Conservation (phyloP, 2,113 vertebrate genomes). For the Oplegnathus fasciatus region DNA sequence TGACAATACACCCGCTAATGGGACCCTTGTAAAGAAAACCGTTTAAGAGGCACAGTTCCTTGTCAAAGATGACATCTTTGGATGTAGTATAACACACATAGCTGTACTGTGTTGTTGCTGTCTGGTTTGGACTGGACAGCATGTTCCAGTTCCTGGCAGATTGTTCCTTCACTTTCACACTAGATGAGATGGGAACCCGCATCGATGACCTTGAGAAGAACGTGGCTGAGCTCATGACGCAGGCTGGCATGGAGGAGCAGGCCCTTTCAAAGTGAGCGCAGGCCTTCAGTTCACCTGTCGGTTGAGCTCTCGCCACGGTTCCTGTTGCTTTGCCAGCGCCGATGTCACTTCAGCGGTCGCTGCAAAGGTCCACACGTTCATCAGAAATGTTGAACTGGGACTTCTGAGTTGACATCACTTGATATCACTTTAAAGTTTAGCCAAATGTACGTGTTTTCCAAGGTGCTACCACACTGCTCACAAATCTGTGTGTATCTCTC, state of each 20-base stretch:
- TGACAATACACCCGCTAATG: too few relatives aligned
- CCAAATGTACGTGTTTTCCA: not conserved
- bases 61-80: not conserved
- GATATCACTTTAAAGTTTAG: not conserved
- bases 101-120: not conserved
- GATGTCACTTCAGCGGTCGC: not conserved
- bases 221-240: conserved; percentile 87
- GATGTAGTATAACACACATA: not conserved
- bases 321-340: not conserved
- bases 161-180: conserved; percentile 80
- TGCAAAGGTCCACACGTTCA: not conserved
- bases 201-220: conserved; percentile 88
- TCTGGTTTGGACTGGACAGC: not conserved
- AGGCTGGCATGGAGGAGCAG: conserved; percentile 87
- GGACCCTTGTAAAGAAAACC: too few relatives aligned
- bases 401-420: not conserved
- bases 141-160: not conserved
- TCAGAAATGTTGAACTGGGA: not conserved
- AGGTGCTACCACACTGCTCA: conserved; percentile 21
- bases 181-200: conserved; percentile 90
- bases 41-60: too few relatives aligned
- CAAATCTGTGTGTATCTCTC: not conserved
- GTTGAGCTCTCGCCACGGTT: not conserved
- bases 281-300: not conserved
- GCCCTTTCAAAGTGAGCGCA: conserved; percentile 70